Evolutionary conservation across 1,140 invertebrate species (phyloP).

Genomic region (Campoletis sonorensis): DNA sequence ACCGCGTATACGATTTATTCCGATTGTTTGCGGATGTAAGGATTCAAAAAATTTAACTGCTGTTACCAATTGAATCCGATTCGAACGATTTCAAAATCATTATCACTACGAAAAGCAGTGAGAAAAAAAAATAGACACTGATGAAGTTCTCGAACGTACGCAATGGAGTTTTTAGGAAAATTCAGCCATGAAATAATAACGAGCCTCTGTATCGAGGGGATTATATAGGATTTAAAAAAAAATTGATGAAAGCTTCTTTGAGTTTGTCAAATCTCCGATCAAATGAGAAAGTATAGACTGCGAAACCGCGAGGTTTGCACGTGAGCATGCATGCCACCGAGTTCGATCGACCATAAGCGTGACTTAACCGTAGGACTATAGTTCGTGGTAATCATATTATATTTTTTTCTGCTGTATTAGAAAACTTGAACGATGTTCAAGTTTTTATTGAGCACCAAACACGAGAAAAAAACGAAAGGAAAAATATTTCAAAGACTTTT

Average conservation of each 20-base stretch:
- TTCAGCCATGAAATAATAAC: slow-evolving; percentile 3
- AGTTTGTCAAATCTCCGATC: slow-evolving; percentile 20
- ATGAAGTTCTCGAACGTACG: neutral
- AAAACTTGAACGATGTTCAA: neutral
- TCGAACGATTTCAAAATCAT: neutral
- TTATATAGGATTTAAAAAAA: neutral
- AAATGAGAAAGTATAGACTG: slow-evolving; percentile 10
- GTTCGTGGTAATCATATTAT: neutral
- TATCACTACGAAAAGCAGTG: neutral
- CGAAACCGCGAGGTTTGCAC: slow-evolving; percentile 8
- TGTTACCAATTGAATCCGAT: too few relatives aligned
- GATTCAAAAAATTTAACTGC: too few relatives aligned
- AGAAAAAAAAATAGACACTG: neutral
- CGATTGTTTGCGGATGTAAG: too few relatives aligned
- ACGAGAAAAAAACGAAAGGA: too few relatives aligned
- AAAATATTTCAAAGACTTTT: too few relatives aligned
- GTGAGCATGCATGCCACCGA: slow-evolving; percentile 24
- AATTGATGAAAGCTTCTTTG: slow-evolving; percentile 27
- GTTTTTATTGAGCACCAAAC: too few relatives aligned
- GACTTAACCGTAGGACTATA: neutral
- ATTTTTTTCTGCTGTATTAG: neutral
- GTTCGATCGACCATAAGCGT: slow-evolving; percentile 14
- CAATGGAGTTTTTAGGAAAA: neutral
- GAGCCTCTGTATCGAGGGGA: neutral
- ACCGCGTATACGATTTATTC: too few relatives aligned